These are phyloP conservation scores for Myotis pilosus DNA, from an alignment of 2,797 vertebrate genomes.

Conservation along the genomic window DNA sequence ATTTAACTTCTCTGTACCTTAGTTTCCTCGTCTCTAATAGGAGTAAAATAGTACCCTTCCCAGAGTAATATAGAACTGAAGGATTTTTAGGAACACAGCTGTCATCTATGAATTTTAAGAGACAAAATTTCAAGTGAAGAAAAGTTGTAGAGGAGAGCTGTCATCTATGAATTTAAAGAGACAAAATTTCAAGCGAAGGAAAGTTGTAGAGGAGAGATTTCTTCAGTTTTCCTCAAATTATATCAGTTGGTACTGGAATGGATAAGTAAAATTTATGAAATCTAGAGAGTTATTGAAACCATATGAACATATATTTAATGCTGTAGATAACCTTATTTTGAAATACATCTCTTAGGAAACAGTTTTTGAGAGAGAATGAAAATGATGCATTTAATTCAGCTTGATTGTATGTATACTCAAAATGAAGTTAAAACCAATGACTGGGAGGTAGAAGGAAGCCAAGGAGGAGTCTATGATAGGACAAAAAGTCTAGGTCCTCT, in stretches of 20 bases:
- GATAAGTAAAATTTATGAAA: neutral
- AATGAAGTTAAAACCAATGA: constrained; percentile 33
- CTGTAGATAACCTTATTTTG: neutral
- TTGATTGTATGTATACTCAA: constrained; percentile 5
- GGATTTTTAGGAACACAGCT: constrained; percentile 5
- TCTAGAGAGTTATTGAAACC: neutral
- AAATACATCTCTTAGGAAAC: neutral
- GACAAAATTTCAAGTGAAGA: constrained; percentile 1
- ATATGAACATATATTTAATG: neutral
- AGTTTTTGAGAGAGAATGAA: neutral
- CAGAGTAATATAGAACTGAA: neutral
- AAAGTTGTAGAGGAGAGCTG: neutral
- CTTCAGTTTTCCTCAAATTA: neutral
- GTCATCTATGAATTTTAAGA: constrained; percentile 46
- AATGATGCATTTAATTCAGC: constrained; percentile 24
- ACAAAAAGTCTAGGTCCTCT: neutral
- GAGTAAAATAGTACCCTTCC: constrained; percentile 22
- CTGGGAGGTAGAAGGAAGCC: neutral
- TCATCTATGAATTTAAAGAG: constrained; percentile 43
- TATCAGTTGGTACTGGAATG: neutral
- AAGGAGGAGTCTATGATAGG: neutral
- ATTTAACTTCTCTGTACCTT: constrained; percentile 24
- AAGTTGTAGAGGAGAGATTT: neutral
- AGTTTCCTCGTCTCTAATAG: constrained; percentile 19
- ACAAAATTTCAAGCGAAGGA: constrained; percentile 23